A percentile compares a stretch with the other conserved stretches of the same genome.
phyloP scores from a whole-genome alignment of 1,140 invertebrate genomes.

The Orchesella cincta region DNA sequence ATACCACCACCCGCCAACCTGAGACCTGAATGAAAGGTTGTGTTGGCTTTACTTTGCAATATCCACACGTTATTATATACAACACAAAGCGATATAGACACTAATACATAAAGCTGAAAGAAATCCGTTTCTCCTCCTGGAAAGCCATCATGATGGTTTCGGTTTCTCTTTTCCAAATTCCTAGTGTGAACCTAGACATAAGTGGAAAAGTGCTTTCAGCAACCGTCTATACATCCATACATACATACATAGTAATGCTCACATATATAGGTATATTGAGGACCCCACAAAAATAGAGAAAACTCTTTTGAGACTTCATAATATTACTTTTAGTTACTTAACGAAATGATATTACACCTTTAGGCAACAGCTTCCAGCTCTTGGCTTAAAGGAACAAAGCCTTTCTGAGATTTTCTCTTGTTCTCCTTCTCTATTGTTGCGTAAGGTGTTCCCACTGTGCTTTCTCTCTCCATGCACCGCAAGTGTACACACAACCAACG shows the following conservation, averaged over 20 bases:
- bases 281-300: not conserved
- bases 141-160: too few species aligned
- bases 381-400: not conserved
- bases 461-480: too few species aligned
- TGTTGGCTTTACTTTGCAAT: not conserved
- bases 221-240: not conserved
- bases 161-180: too few species aligned
- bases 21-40: conserved; percentile 1
- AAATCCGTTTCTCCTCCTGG: too few species aligned
- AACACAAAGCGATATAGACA: too few species aligned
- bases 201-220: not conserved
- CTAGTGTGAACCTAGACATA: too few species aligned
- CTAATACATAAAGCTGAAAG: too few species aligned
- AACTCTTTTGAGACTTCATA: not conserved
- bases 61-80: not conserved
- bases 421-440: not conserved
- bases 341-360: conserved; percentile 21
- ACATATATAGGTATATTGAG: not conserved
- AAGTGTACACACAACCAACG: too few species aligned
- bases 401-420: not conserved
- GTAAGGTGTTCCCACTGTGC: too few species aligned
- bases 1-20: not conserved
- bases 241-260: too few species aligned
- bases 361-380: too few species aligned
- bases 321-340: conserved; percentile 16